A percentile compares a stretch with the other conserved stretches of the same genome.
phyloP scores from a whole-genome alignment of 53 echinoderm and acorn worm genomes.

The Apostichopus leukothele region DNA sequence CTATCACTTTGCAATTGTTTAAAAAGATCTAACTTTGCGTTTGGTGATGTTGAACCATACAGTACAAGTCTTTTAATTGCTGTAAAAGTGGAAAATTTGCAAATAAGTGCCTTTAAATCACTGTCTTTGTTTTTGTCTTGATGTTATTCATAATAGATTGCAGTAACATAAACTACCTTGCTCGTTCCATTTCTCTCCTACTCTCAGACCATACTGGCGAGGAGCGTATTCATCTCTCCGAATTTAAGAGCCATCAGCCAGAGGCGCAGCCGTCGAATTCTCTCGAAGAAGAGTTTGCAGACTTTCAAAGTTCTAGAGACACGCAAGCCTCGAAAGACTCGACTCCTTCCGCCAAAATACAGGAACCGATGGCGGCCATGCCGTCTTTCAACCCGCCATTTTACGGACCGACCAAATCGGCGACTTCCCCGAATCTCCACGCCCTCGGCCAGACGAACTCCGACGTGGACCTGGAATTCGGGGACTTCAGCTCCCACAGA shows the following conservation, averaged over 20 bases:
- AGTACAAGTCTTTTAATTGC: too few species aligned
- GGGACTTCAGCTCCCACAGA: conserved; percentile 66
- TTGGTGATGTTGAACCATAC: too few species aligned
- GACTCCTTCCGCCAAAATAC: not conserved
- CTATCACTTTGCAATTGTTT: too few species aligned
- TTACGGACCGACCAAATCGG: conserved; percentile 20
- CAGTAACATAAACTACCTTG: not conserved
- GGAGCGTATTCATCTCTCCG: conserved; percentile 11
- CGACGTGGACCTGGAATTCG: conserved; percentile 66
- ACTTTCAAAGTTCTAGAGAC: conserved; percentile 55
- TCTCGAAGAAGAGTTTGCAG: conserved; percentile 61
- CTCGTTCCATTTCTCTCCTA: not conserved
- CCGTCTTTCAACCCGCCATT: not conserved
- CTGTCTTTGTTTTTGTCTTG: too few species aligned
- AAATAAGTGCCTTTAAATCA: too few species aligned
- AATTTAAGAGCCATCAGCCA: conserved; percentile 38
- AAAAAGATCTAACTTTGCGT: too few species aligned
- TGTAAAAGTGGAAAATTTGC: too few species aligned
- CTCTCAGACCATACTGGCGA: conserved; percentile 27
- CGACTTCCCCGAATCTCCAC: conserved; percentile 38
- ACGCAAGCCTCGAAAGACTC: not conserved
- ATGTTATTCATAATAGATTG: too few species aligned
- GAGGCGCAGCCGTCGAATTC: conserved; percentile 42
- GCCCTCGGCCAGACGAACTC: conserved; percentile 11
- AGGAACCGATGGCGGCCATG: not conserved